A percentile compares a stretch with the other conserved stretches of the same genome.
Conservation (phyloP, 2,113 vertebrate species). For the Hypanus sabinus region DNA sequence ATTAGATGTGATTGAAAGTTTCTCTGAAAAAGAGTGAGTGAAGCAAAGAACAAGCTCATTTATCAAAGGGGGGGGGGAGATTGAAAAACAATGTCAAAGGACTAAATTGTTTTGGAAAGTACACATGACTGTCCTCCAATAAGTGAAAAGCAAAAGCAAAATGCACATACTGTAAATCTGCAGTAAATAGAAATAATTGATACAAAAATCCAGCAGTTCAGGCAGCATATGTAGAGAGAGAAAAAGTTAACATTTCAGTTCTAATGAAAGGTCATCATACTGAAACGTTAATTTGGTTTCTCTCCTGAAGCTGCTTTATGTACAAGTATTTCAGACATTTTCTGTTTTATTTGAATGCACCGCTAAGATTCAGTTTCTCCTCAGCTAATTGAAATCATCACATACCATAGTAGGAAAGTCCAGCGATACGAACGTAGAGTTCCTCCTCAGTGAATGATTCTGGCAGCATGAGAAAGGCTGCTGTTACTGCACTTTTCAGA, state of each 20-base stretch:
- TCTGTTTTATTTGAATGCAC: too few species aligned
- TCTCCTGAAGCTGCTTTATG: too few species aligned
- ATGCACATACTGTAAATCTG: too few species aligned
- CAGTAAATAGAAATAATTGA: too few species aligned
- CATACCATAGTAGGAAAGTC: constrained; percentile 83
- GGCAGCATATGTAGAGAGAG: too few species aligned
- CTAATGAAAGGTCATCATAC: too few species aligned
- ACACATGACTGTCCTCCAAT: neutral
- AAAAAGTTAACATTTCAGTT: too few species aligned
- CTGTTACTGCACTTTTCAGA: constrained; percentile 78
- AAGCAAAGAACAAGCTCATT: neutral
- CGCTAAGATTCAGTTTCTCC: neutral
- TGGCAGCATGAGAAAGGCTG: constrained; percentile 88
- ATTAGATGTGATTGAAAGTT: neutral
- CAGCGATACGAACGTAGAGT: constrained; percentile 79
- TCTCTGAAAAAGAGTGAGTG: neutral
- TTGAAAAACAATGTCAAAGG: neutral
- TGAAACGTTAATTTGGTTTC: too few species aligned
- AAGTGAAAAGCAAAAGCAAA: too few species aligned
- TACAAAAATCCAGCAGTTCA: too few species aligned
- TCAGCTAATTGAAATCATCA: neutral
- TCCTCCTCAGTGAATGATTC: constrained; percentile 91
- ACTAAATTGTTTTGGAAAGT: neutral
- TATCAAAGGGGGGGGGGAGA: neutral
- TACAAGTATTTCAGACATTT: too few species aligned